A percentile compares a stretch with the other conserved stretches of the same genome.
phyloP scores from a whole-genome alignment of 1,140 invertebrate species.

The Stenopsyche tienmushanensis region DNA sequence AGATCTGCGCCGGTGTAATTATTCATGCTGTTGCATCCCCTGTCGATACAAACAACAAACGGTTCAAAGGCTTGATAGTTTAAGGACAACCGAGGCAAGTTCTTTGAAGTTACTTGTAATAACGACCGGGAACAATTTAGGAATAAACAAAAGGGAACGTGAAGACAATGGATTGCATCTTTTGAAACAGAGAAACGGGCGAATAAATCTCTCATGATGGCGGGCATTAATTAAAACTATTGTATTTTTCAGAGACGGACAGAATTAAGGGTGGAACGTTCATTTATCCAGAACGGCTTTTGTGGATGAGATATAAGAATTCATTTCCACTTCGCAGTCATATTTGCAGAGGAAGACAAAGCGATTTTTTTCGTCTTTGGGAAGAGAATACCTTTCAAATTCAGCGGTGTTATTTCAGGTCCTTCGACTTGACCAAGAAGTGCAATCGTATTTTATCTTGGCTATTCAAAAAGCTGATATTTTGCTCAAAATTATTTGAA shows the following conservation, averaged over 20 bases:
- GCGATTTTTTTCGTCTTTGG: too few species aligned
- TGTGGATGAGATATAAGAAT: not conserved
- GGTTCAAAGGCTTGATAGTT: not conserved
- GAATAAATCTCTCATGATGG: slow-evolving; percentile 6
- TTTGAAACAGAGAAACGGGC: not conserved
- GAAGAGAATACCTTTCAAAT: too few species aligned
- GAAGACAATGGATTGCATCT: slow-evolving; percentile 11
- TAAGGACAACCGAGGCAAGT: not conserved
- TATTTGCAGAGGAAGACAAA: too few species aligned
- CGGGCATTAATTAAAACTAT: slow-evolving; percentile 34
- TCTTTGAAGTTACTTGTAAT: not conserved
- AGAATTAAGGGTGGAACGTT: not conserved
- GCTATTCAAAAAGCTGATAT: too few species aligned
- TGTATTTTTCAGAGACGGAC: slow-evolving; percentile 25
- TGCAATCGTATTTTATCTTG: too few species aligned
- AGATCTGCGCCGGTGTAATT: too few species aligned
- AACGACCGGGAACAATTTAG: slow-evolving; percentile 5
- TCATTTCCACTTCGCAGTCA: too few species aligned
- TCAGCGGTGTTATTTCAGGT: too few species aligned
- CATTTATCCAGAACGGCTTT: slow-evolving; percentile 13
- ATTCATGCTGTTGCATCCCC: too few species aligned
- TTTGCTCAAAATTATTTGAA: too few species aligned
- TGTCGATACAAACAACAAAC: not conserved
- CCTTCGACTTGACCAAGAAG: too few species aligned
- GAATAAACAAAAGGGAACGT: slow-evolving; percentile 15